Percentiles rank a stretch among this genome's conserved stretches.
Evolutionary conservation across 1,140 invertebrate genomes (phyloP).

Genomic region (Zaprionus tsacasi): DNA sequence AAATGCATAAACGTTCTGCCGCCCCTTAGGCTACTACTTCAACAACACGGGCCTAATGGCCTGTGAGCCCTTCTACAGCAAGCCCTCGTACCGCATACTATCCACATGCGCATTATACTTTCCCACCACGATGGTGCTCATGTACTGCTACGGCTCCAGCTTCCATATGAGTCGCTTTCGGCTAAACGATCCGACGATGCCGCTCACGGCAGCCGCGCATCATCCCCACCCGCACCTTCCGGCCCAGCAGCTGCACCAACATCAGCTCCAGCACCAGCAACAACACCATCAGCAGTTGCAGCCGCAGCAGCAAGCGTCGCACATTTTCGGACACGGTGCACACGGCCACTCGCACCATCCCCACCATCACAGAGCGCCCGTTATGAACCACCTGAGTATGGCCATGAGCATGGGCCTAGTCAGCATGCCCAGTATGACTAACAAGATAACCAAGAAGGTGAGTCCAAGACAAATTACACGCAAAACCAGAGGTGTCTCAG

Average conservation of each 20-base stretch:
- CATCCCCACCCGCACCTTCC: constrained; percentile 74
- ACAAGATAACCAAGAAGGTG: constrained; percentile 84
- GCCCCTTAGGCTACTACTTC: constrained; percentile 90
- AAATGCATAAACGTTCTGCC: constrained; percentile 2
- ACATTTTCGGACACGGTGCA: constrained; percentile 50
- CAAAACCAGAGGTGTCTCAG: too few species aligned
- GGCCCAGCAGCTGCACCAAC: constrained; percentile 40
- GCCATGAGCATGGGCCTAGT: constrained; percentile 82
- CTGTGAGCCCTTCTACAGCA: constrained; percentile 93
- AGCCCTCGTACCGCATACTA: constrained; percentile 90
- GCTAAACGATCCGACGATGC: constrained; percentile 86
- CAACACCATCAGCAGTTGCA: constrained; percentile 34
- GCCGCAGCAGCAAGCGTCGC: constrained; percentile 49
- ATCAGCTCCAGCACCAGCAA: constrained; percentile 36
- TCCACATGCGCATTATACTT: constrained; percentile 94
- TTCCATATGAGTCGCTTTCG: constrained; percentile 93
- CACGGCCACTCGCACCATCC: constrained; percentile 65
- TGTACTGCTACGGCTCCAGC: constrained; percentile 95
- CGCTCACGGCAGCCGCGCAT: constrained; percentile 81
- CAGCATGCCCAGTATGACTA: constrained; percentile 77
- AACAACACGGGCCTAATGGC: constrained; percentile 92
- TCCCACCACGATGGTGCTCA: constrained; percentile 94
- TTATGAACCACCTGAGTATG: constrained; percentile 79
- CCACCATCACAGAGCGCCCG: constrained; percentile 57
- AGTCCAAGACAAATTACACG: background rate